Evolutionary conservation across 2,888 invertebrate genomes (phyloP), one percentile per base, ranked within the genome.

Genomic region (Ptychoptera contaminata): DNA sequence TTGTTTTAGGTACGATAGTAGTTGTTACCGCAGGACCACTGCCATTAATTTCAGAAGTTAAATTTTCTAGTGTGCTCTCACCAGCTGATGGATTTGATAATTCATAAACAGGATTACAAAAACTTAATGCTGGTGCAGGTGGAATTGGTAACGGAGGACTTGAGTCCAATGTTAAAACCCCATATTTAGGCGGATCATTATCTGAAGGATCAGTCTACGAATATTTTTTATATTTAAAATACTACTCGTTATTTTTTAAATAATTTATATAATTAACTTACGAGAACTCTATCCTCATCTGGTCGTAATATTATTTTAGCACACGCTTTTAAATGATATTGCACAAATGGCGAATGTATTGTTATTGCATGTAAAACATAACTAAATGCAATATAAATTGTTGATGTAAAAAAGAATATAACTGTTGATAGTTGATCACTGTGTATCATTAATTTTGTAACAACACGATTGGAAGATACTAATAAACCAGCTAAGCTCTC

Each of bases 401-500:
- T 81, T 37, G 88, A 88, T 45, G 86, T 71, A 35, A 78, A 69
- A 65, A 92, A 92, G 68, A 92, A 92, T 62, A 86, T 77, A 48
- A 86, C 77, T 0, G 91, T 92, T 58, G 87, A 91, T 34, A 80
- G 73, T 35, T 77, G 74, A 44, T 87, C 80, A 55, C 85, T 81
- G 45, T 77, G 70, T 47, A 90, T 74, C 37, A 83, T 64, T 48
- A 82, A 72, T 60, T 91, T 90, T 1, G 91, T 91, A 41, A 84
- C 59, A 47, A 92, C 84, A 16, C 92, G 73, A 60, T 87, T 87
- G 37, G 79, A 66, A 16, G 91, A 90, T 15, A 91, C 86, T 67
- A 87, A 76, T 50, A 91, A 80, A 2, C 92, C 91, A 15, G 91
- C 67, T 48, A 67, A 57, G 82, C 91, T 92, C 73, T 92, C 92